Evolutionary conservation across 2,888 invertebrate species (phyloP).

Genomic region (Drosophila pseudotalamancana): DNA sequence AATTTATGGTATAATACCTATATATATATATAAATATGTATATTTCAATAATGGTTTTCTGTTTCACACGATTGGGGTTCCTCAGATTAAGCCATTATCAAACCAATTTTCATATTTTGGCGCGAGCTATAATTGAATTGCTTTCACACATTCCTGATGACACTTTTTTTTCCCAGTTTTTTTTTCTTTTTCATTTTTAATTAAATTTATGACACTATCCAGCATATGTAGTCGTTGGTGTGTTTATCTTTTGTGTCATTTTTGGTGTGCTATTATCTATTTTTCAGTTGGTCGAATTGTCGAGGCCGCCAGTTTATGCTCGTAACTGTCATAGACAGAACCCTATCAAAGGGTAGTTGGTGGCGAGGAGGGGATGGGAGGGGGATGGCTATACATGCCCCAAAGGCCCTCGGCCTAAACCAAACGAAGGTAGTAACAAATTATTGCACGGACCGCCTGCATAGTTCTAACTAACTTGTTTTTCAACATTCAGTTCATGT

Average conservation of each 20-base stretch:
- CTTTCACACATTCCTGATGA: slow-evolving; percentile 59
- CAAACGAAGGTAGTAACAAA: slow-evolving; percentile 42
- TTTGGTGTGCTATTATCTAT: slow-evolving; percentile 32
- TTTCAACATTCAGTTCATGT: slow-evolving; percentile 18
- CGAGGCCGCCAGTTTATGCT: slow-evolving; percentile 34
- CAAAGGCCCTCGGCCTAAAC: slow-evolving; percentile 19
- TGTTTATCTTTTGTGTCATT: background rate
- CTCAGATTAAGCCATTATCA: slow-evolving; percentile 25
- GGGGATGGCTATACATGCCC: slow-evolving; percentile 6
- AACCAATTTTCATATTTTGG: slow-evolving; percentile 25
- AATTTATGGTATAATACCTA: background rate
- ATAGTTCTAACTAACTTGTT: slow-evolving; percentile 28
- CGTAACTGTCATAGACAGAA: slow-evolving; percentile 41
- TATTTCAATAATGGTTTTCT: slow-evolving; percentile 15
- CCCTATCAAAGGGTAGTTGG: background rate
- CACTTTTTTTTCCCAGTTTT: too few species aligned
- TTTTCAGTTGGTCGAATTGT: slow-evolving; percentile 43
- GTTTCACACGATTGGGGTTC: slow-evolving; percentile 32
- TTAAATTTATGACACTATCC: slow-evolving; percentile 61
- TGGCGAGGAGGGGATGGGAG: too few species aligned
- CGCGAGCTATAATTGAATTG: slow-evolving; percentile 65
- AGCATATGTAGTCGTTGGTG: slow-evolving; percentile 2
- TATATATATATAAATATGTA: background rate
- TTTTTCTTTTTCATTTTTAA: slow-evolving; percentile 67
- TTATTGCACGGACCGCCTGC: slow-evolving; percentile 44